Evolutionary conservation across 35 echinoderm and acorn worm genomes (phyloP).

Genomic region (Antedon bifida): DNA sequence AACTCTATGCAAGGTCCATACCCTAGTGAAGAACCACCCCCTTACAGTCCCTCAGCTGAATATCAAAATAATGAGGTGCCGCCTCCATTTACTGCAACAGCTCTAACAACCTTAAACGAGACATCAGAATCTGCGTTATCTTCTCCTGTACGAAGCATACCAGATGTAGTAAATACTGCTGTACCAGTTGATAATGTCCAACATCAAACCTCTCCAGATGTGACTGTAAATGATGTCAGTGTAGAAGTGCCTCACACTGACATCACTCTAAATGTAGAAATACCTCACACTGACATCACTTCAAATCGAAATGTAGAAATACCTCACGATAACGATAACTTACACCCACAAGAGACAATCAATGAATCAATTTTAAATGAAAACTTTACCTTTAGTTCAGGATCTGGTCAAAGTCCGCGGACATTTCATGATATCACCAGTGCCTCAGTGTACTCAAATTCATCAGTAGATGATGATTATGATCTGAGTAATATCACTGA

Average conservation of each 20-base stretch:
- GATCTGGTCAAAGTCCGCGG: not conserved
- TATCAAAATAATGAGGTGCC: not conserved
- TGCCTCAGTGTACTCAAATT: not conserved
- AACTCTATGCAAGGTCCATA: conserved; percentile 24
- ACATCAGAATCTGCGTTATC: not conserved
- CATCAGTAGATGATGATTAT: not conserved
- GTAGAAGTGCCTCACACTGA: not conserved
- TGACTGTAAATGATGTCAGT: not conserved
- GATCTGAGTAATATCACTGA: not conserved
- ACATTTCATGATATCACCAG: not conserved
- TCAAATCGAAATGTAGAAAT: not conserved
- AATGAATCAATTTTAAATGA: not conserved
- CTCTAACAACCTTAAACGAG: not conserved
- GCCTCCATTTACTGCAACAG: not conserved
- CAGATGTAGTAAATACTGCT: not conserved
- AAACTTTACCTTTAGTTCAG: not conserved
- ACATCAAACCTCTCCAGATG: not conserved
- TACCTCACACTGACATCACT: no score
- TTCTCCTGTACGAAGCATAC: not conserved
- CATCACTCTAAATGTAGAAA: no score
- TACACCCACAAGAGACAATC: not conserved
- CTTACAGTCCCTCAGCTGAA: conserved; percentile 64
- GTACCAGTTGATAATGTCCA: not conserved
- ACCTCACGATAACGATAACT: not conserved
- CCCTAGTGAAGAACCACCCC: conserved; percentile 59